phyloP scores from a whole-genome alignment of 2,888 invertebrate species.

The Pantelozetes paolii region DNA sequence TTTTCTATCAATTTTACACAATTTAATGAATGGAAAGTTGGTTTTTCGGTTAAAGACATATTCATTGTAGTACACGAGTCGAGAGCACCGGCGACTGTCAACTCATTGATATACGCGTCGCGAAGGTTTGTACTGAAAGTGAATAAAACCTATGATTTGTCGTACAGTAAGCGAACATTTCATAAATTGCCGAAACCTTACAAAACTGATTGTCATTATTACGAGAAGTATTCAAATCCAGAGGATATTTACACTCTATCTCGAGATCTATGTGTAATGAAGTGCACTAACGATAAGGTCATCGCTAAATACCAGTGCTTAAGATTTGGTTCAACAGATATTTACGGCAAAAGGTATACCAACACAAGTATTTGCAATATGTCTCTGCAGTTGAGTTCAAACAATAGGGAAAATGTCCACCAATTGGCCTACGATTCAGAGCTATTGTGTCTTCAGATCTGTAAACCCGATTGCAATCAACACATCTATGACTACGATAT shows the following conservation, averaged over 20 bases:
- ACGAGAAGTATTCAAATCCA: too few relatives aligned
- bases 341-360: too few relatives aligned
- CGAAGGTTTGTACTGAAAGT: neutral
- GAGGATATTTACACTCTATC: too few relatives aligned
- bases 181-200: too few relatives aligned
- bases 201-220: too few relatives aligned
- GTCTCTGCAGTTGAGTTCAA: neutral
- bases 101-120: neutral
- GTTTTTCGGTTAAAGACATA: neutral
- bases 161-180: too few relatives aligned
- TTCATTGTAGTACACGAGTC: neutral
- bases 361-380: neutral
- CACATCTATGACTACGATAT: neutral
- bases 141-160: constrained; percentile 12
- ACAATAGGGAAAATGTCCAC: neutral
- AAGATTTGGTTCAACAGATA: too few relatives aligned
- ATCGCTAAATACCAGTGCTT: too few relatives aligned
- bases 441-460: neutral
- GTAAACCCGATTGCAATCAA: constrained; percentile 22
- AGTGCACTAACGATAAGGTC: too few relatives aligned
- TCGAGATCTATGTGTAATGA: too few relatives aligned
- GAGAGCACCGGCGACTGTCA: neutral
- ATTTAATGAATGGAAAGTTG: neutral
- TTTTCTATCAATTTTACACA: neutral
- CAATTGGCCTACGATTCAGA: neutral